Conservation (phyloP, 2,888 invertebrate genomes). For the Tenthredo mesomela region DNA sequence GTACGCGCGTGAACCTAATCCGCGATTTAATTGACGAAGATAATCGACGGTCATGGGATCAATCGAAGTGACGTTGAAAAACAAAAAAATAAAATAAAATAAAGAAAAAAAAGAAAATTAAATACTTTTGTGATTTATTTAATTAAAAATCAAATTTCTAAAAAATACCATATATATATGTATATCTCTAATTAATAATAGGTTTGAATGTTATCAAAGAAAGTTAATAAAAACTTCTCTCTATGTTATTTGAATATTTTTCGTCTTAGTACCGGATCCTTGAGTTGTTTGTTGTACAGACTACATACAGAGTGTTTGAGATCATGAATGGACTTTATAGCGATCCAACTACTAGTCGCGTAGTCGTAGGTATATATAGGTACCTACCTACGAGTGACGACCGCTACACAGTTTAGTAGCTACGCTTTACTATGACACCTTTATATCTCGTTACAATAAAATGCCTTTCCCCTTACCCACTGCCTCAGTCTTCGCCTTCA, state of each 20-base stretch:
- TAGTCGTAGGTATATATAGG: slow-evolving; percentile 38
- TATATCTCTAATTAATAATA: no score
- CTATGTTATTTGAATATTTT: background rate
- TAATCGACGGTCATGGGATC: background rate
- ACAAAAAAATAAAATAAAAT: background rate
- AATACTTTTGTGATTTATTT: background rate
- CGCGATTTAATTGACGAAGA: background rate
- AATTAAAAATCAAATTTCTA: no score
- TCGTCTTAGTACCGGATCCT: background rate
- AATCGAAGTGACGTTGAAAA: background rate
- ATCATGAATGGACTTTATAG: slow-evolving; percentile 73
- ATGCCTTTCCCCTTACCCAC: background rate
- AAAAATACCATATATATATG: no score
- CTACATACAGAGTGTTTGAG: slow-evolving; percentile 63
- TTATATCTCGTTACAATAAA: slow-evolving; percentile 49
- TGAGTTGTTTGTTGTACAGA: slow-evolving; percentile 62
- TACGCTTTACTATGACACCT: slow-evolving; percentile 63
- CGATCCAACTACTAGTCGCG: slow-evolving; percentile 67
- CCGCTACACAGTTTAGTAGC: slow-evolving; percentile 66
- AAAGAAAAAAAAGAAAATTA: background rate
- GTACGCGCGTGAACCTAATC: background rate
- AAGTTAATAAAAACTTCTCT: background rate
- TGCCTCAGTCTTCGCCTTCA: background rate
- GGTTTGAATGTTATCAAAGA: no score
- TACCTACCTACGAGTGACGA: background rate